Evolutionary conservation across 2,113 vertebrate genomes (phyloP), one percentile per base, ranked within the genome.

Genomic region (Otis tarda): DNA sequence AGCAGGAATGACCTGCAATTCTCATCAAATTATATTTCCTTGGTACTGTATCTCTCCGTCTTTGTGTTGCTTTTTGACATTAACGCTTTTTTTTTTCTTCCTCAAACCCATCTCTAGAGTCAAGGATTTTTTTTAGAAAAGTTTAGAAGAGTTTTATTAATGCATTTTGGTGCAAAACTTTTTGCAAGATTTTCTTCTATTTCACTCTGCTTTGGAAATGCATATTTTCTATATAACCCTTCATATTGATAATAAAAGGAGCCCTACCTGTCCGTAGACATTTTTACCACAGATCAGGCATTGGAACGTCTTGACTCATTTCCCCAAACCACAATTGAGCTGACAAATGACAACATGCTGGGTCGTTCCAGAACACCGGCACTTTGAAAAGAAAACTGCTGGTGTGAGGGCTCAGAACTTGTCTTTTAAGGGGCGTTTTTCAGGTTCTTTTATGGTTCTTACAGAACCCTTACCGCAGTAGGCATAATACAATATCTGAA

Each of bases 1-100:
- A 90, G 41, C 37, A 74, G 60, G 79, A 94, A 93, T 77, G 83
- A 88, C 88, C 93, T 92, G 71, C 92, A 93, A 63, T 90, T 92
- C 90, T 83, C 92, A 93, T 96, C 79, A 90, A 94, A 96, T 92
- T 69, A 52, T 68, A 19, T 77, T 94, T 80, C 63, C 83, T 74
- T 61, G 33, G 47, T 55, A 30, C 53, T 43, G 37, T 74, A 65
- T 56, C 71, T 87, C 64, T 85, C 1, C 1, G 5, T 33, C 49
- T 88, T 83, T 56, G 52, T 88, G 63, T 59, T 94, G 41, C 1
- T 76, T 84, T 73, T 82, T 60, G 49, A 45, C 33, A 37, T 70
- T 50, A 81, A 10, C 3, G 2, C 18, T 56, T 76, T 55, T 20
- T 37, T 37, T 55, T 28, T 3, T 10, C 23, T 53, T 61, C 50